Evolutionary conservation across 2,888 invertebrate genomes (phyloP), one percentile per base, ranked within the genome.

Genomic region (Octonoba sinensis): DNA sequence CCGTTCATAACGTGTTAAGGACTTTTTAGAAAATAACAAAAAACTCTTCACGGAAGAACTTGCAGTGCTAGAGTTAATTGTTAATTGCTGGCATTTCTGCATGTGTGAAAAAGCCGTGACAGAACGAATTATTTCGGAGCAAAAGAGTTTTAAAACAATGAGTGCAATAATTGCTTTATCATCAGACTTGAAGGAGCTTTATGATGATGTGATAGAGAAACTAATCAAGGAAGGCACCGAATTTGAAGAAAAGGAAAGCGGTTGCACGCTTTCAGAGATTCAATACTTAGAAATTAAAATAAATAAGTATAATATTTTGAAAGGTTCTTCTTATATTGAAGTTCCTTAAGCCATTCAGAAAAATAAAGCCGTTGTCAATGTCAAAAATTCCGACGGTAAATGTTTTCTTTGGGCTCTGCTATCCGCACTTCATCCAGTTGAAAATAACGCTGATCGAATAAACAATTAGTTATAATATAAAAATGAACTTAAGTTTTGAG

Each of bases 321-420:
- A 16, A 18, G 3, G 16, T 12, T 54, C 16, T n/a, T 18, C 59
- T 24, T 3, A 20, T 59, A 8, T 22, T 6, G 24, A 15, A 13
- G 3, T 59, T 18, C 2, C 24, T 24, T 24, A 22, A 59, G 6
- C 4, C 24, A 6, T 6, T 15, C 24, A 8, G 18, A 3, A 20
- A 3, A 57, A 57, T 11, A 20, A 57, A 11, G 57, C 57, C 3
- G 15, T 57, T 22, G 57, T 57, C 3, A 57, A 57, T 57, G 57
- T 57, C 6, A n/a, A 57, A 57, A 57, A 57, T 20, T 4, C 11
- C 2, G 57, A 57, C 15, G 22, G 36, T 36, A 57, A 22, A 24
- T 54, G 54, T 16, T 54, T 54, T 54, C 16, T n/a, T n/a, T 54
- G 54, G 54, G 54, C 54, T 18, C n/a, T 54, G 54, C 18, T 54